Base-by-base conservation (phyloP, 2,888 invertebrate species). In the Ariolimax columbianus region DNA sequence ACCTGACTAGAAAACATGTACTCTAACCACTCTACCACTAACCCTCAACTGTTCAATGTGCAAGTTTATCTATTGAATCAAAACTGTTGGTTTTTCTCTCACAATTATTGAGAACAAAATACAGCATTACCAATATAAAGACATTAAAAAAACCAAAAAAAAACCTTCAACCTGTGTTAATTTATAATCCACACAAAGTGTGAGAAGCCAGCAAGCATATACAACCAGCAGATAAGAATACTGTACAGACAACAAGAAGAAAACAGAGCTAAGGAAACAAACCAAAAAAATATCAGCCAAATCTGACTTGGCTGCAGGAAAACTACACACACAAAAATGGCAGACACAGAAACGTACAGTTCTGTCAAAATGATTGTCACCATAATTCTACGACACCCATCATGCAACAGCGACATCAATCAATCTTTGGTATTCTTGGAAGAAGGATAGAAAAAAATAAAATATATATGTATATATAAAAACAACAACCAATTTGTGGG, bases 291-390 rank as follows among this genome's bases (percentile, higher is more conserved):
- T 55, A 3, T 55, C 55, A 23, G n/a, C n/a, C 59, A 63, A 63
- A 63, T 63, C 3, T 23, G 14, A 55, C 47, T 11, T 55, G 23
- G 59, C 23, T 63, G n/a, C n/a, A 63, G 59, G 7, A 63, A 63
- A 63, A 63, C 26, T 6, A 55, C 23, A 14, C n/a, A 63, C 55
- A 55, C 3, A 3, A 3, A 23, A 23, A 55, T 19, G 23, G 55
- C 59, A n/a, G 23, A 63, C 17, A 4, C 26, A n/a, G 59, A 63
- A 63, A 63, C 4, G n/a, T n/a, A 63, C 26, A 26, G 23, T n/a
- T 55, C 55, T 55, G 36, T 33, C 3, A 80, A 43, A 47, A 30
- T 80, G 70, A 80, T 70, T 66, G 66, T 70, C 80, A 68, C 63
- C 40, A 26, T 17, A 19, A 68, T 68, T 33, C 66, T 47, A 80